phyloP scores from a whole-genome alignment of 2,888 invertebrate species.

The Plagodis dolabraria region DNA sequence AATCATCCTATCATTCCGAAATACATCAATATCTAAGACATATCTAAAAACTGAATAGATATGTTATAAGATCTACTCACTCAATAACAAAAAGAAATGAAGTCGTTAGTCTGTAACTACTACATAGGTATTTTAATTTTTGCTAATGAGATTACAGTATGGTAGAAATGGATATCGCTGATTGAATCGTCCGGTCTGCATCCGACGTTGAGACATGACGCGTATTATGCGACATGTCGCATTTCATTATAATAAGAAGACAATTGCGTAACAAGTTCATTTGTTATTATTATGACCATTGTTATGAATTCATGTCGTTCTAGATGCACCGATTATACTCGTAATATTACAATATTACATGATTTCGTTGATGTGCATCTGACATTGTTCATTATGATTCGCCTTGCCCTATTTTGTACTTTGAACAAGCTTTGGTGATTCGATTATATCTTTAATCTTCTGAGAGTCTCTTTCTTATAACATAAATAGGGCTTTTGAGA shows the following conservation, averaged over 20 bases:
- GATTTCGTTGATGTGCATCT: constrained; percentile 3
- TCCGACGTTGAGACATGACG: background rate
- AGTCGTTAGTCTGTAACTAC: too few relatives aligned
- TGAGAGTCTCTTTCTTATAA: too few relatives aligned
- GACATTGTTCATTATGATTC: constrained; percentile 9
- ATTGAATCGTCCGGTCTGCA: background rate
- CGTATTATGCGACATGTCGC: constrained; percentile 2
- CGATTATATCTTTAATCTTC: too few relatives aligned
- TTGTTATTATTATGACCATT: constrained; percentile 1
- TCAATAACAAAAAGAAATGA: too few relatives aligned
- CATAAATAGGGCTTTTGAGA: too few relatives aligned
- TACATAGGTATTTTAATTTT: too few relatives aligned
- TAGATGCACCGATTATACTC: constrained; percentile 11
- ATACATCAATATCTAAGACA: too few relatives aligned
- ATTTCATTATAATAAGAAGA: constrained; percentile 8
- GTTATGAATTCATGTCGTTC: constrained; percentile 1
- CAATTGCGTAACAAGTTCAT: constrained; percentile 17
- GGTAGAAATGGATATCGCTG: background rate
- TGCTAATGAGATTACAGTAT: too few relatives aligned
- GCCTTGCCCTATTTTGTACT: constrained; percentile 9
- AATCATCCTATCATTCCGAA: too few relatives aligned
- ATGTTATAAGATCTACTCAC: too few relatives aligned
- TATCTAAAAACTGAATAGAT: too few relatives aligned
- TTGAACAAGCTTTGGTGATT: background rate
- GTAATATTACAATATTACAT: background rate